Base-by-base conservation (phyloP, 2,888 invertebrate species). In the Mesorhabditis spiculigera region DNA sequence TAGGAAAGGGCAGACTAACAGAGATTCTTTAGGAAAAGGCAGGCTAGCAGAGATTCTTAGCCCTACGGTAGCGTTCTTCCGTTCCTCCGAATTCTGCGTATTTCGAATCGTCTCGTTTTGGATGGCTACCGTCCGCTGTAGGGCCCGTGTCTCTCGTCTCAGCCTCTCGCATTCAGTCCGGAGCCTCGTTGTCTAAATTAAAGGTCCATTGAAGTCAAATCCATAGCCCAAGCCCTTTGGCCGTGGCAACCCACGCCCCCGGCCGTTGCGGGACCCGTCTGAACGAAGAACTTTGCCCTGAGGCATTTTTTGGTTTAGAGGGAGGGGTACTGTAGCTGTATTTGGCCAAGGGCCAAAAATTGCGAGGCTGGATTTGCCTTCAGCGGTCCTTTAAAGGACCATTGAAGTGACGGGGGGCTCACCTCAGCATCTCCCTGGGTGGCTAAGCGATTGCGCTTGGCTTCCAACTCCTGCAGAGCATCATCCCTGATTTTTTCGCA, bases 401-500 rank as follows among this genome's bases (percentile, higher is more conserved):
- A 28, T 28, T 28, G 28, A 28, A 28, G 28, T 28, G 28, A 28
- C 28, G 28, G 28, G 28, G 28, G 28, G 28, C n/a, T 50, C 8
- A 50, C 58, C 58, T 50, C 58, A 3, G 58, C 58, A 50, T 72
- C 76, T 67, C 74, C 73, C 13, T 50, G 45, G 6, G 62, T 72
- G 16, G 71, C 71, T 58, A 72, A 70, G 45, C 73, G 71, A n/a
- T 68, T 71, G 41, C 69, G 8, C 63, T 74, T 74, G 3, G 72
- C 67, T 4, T 72, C 70, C 45, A 78, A 69, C 62, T 78, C 74
- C n/a, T 65, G 63, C 8, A 78, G 50, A 4, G 78, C 77, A 50
- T 78, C 78, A 42, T 73, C 73, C 66, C 74, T 77, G 42, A 78
- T 78, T 43, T 73, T 68, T 68, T 78, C 77, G 69, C 78, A 78